A percentile compares a stretch with the other conserved stretches of the same genome.
phyloP scores from a whole-genome alignment of 2,888 invertebrate species.

The Machimus rusticus region DNA sequence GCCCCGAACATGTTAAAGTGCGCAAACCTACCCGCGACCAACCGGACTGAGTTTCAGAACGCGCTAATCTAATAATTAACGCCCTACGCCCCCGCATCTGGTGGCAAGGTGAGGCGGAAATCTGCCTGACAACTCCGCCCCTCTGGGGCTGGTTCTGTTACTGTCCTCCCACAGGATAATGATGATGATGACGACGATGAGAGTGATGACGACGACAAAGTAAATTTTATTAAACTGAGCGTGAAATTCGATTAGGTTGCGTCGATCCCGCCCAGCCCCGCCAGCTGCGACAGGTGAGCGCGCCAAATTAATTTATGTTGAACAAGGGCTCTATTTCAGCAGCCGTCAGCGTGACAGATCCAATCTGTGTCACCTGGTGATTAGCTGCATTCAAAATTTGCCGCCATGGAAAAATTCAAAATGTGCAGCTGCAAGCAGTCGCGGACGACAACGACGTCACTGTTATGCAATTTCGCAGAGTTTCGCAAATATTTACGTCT shows the following conservation, averaged over 20 bases:
- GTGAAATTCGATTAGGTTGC: constrained; percentile 26
- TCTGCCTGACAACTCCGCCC: not conserved
- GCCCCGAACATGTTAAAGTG: not conserved
- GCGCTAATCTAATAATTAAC: constrained; percentile 9
- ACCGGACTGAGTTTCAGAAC: not conserved
- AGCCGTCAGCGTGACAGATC: not conserved
- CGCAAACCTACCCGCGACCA: not conserved
- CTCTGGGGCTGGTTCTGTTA: not conserved
- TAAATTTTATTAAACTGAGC: constrained; percentile 26
- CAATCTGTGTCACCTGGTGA: constrained; percentile 15
- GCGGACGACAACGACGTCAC: not conserved
- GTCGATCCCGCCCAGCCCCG: not conserved
- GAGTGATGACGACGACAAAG: not conserved
- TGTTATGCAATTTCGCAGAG: not conserved
- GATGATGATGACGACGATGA: not conserved
- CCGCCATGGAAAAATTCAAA: not conserved
- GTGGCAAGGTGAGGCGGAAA: not conserved
- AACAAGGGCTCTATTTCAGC: not conserved
- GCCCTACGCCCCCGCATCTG: not conserved
- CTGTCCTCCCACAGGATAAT: not conserved
- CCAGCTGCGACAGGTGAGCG: not conserved
- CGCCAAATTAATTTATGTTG: constrained; percentile 22
- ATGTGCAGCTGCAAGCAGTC: not conserved
- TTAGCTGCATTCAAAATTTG: constrained; percentile 4
- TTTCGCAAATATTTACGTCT: constrained; percentile 6